Evolutionary conservation across 1,140 invertebrate species (phyloP).

Genomic region (Danaus plexippus): DNA sequence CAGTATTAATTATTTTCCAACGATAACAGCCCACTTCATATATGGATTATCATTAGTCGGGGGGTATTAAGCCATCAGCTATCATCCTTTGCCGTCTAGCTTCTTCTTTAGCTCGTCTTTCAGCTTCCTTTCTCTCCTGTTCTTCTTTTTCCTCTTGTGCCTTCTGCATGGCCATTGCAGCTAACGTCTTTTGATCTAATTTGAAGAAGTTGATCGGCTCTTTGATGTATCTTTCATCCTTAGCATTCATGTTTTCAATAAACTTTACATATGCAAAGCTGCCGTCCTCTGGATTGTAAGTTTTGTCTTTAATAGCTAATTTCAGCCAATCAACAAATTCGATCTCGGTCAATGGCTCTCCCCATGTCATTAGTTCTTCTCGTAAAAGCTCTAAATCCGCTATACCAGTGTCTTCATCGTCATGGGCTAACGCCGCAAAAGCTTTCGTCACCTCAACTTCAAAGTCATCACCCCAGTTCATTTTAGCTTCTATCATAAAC

Average conservation of each 20-base stretch:
- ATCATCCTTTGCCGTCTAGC: constrained; percentile 55
- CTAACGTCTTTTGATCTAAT: constrained; percentile 60
- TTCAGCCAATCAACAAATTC: constrained; percentile 54
- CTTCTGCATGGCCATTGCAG: constrained; percentile 57
- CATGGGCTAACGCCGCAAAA: constrained; percentile 46
- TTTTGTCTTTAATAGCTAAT: constrained; percentile 53
- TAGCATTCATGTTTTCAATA: constrained; percentile 60
- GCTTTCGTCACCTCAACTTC: constrained; percentile 51
- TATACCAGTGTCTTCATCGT: constrained; percentile 47
- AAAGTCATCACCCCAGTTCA: constrained; percentile 55
- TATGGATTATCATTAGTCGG: constrained; percentile 23
- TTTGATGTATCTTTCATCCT: constrained; percentile 43
- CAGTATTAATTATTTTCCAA: too few relatives aligned
- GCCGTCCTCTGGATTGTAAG: constrained; percentile 41
- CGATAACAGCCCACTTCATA: too few relatives aligned
- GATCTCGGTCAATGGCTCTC: constrained; percentile 50
- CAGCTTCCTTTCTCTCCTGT: constrained; percentile 49
- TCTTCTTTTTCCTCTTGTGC: constrained; percentile 52
- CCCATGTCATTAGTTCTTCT: constrained; percentile 51
- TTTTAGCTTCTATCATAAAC: constrained; percentile 62
- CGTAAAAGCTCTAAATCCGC: constrained; percentile 40
- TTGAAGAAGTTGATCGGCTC: constrained; percentile 65
- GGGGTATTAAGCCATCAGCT: constrained; percentile 43
- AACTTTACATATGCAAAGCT: constrained; percentile 50
- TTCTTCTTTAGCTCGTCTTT: constrained; percentile 45